These are phyloP conservation scores for Magallana angulata DNA, from an alignment of 1,140 invertebrate genomes.

Conservation along the genomic window DNA sequence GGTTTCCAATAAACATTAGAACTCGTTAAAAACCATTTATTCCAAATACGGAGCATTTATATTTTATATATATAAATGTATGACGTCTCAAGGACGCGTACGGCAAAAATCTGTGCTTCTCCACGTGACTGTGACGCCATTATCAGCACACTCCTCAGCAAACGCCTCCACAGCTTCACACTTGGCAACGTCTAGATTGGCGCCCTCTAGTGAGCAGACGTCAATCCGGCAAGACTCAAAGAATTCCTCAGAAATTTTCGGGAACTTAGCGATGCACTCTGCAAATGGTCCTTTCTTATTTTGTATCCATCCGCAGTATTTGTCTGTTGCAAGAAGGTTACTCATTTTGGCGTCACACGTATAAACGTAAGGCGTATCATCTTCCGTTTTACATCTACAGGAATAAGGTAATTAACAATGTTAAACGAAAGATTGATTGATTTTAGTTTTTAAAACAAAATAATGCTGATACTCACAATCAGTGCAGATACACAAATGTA, in stretches of 20 bases:
- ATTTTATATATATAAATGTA: background rate
- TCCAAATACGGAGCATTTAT: background rate
- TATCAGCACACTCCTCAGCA: conserved; percentile 56
- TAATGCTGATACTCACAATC: too few relatives aligned
- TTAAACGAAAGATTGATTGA: background rate
- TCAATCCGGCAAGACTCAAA: conserved; percentile 57
- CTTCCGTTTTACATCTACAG: conserved; percentile 5
- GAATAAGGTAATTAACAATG: background rate
- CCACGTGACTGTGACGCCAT: conserved; percentile 57
- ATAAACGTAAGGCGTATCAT: background rate
- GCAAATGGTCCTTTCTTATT: conserved; percentile 54
- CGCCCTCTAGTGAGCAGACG: conserved; percentile 51
- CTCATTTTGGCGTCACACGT: conserved; percentile 27
- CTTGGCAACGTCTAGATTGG: background rate
- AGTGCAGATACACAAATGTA: too few relatives aligned
- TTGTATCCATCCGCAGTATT: conserved; percentile 56
- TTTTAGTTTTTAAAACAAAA: too few relatives aligned
- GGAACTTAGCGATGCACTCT: conserved; percentile 48
- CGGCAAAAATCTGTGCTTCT: conserved; percentile 56
- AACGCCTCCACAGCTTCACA: conserved; percentile 59
- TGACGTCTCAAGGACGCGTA: conserved; percentile 36
- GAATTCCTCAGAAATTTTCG: conserved; percentile 41
- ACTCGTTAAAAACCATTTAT: background rate
- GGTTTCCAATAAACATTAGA: background rate
- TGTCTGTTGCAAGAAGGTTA: conserved; percentile 4